Conservation (phyloP, 2,113 vertebrate genomes). For the Thalassarche chlororhynchos region DNA sequence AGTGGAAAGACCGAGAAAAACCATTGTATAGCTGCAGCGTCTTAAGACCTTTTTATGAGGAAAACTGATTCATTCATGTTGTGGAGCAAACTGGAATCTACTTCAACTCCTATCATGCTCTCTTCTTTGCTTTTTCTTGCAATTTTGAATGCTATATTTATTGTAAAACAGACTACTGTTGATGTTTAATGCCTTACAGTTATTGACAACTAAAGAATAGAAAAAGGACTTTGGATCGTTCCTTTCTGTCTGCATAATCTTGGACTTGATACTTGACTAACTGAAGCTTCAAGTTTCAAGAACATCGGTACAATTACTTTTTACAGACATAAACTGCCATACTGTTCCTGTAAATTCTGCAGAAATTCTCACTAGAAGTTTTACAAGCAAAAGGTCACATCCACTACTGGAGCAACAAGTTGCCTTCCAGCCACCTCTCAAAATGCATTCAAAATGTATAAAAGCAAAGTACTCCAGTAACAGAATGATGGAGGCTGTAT, state of each 20-base stretch:
- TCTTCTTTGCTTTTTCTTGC: not conserved
- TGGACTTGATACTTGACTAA: not conserved
- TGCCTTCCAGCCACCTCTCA: not conserved
- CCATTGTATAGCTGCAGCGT: accelerated
- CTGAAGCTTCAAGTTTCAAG: not conserved
- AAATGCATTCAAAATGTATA: not conserved
- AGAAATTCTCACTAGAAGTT: not conserved
- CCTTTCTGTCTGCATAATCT: not conserved
- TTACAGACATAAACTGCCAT: not conserved
- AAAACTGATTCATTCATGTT: not conserved
- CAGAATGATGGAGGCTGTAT: not conserved
- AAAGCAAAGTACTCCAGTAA: not conserved
- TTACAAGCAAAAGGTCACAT: not conserved
- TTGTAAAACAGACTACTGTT: not conserved
- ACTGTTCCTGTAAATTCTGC: not conserved
- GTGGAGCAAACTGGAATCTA: not conserved
- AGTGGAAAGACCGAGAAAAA: not conserved
- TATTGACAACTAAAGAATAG: not conserved
- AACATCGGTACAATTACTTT: not conserved
- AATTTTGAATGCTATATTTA: not conserved
- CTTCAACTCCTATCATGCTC: not conserved
- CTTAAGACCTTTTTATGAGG: not conserved
- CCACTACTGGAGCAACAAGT: not conserved
- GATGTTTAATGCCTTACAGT: not conserved
- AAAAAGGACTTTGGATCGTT: not conserved